Evolutionary conservation across 2,888 invertebrate species (phyloP), one percentile per base, ranked within the genome.

Genomic region (Coenonympha glycerion): DNA sequence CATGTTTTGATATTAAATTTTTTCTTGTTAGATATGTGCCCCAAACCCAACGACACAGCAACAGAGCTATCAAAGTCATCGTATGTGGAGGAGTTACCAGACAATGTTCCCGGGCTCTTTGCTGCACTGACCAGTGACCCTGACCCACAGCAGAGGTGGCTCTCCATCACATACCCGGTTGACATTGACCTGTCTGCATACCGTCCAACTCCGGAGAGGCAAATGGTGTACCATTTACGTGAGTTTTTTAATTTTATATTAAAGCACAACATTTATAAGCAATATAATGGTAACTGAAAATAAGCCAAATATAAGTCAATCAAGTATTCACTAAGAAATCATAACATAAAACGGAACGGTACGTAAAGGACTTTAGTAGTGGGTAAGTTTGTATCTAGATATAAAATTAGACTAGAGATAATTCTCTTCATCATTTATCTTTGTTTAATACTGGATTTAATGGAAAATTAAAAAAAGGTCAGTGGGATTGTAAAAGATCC

Each of bases 21-120:
- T 33, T 44, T n/a, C n/a, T n/a, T n/a, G n/a, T 22, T 46, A 97
- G 97, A 96, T 69, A 91, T 97, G 84, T 97, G 97, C 71, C 95
- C 96, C 0, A 93, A 94, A 69, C 93, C 93, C 3, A 94, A 94
- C 63, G 91, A 92, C 62, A 92, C 94, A 1, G 90, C 91, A 58
- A 92, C 92, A 47, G 91, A 91, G 11, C 76, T 95, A 54, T 93
- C 92, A 30, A 93, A 94, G 69, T 66, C 83, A 0, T 96, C 96
- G 13, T 93, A 96, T 63, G 94, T 97, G 1, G 96, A 96, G 71
- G 95, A 95, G 58, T 88, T 95, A 30, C 89, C 90, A 13, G 95
- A 95, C 57, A 93, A 95, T 16, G 91, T 95, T 28, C 94, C 94
- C 0, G 94, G 93, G 30, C 81, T 98, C 26, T 97, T 97, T 70